Percentiles rank a stretch among this genome's conserved stretches.
Conservation (phyloP, 2,888 invertebrate species). For the Latrodectus hesperus region DNA sequence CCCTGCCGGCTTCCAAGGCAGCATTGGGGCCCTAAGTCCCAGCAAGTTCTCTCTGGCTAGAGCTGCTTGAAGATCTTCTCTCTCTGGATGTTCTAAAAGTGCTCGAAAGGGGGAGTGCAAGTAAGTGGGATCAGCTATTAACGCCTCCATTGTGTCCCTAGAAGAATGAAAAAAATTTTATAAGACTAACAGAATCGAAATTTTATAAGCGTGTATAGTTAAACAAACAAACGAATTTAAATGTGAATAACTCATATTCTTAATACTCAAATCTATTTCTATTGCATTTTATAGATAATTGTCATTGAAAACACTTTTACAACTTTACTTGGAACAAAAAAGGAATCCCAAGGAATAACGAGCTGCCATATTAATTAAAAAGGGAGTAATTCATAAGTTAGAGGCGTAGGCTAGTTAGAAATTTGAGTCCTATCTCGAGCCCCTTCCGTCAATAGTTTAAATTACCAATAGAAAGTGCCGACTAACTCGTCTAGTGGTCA, state of each 20-base stretch:
- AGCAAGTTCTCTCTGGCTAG: conserved; percentile 59
- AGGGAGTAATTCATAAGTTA: too few relatives aligned
- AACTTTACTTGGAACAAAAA: too few relatives aligned
- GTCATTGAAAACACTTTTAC: too few relatives aligned
- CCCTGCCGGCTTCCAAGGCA: conserved; percentile 61
- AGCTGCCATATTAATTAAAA: too few relatives aligned
- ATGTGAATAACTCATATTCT: not conserved
- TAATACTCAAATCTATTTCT: not conserved
- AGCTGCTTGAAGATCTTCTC: conserved; percentile 60
- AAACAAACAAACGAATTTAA: not conserved
- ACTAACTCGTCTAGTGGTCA: too few relatives aligned
- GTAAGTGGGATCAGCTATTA: conserved; percentile 62
- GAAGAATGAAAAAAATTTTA: not conserved
- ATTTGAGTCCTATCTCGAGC: too few relatives aligned
- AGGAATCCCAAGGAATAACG: too few relatives aligned
- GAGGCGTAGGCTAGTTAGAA: too few relatives aligned
- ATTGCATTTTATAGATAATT: not conserved
- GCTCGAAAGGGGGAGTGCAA: conserved; percentile 65
- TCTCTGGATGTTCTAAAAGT: conserved; percentile 57
- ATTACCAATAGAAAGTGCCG: too few relatives aligned
- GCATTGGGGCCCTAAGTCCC: conserved; percentile 41
- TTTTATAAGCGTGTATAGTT: not conserved
- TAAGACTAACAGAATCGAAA: not conserved
- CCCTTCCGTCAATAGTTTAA: too few relatives aligned
- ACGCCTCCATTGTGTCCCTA: conserved; percentile 66